Evolutionary conservation across 2,888 invertebrate genomes (phyloP).

Genomic region (Meghimatium bilineatum): DNA sequence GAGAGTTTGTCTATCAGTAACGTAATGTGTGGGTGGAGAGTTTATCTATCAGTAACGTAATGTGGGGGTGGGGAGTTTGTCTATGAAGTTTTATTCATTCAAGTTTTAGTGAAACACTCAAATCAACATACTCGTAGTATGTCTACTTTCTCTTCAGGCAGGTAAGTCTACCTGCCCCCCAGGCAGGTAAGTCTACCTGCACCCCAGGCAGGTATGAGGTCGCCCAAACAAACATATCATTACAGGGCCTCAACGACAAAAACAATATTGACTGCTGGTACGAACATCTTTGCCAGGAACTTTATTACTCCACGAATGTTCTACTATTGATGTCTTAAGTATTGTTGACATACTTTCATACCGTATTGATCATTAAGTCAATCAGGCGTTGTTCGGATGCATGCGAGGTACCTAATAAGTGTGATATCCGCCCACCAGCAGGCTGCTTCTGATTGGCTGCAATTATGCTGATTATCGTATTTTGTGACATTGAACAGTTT

Average conservation of each 20-base stretch:
- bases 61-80: no score
- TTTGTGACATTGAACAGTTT: background rate
- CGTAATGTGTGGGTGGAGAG: no score
- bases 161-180: no score
- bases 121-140: no score
- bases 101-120: no score
- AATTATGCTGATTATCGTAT: background rate
- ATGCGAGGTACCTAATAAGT: background rate
- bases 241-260: background rate
- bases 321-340: background rate
- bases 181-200: no score
- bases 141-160: no score
- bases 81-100: no score
- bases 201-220: no score
- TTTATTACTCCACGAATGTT: background rate
- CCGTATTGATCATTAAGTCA: background rate
- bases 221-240: background rate
- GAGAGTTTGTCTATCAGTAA: no score
- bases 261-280: background rate
- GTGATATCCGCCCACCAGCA: background rate
- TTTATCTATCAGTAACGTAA: no score
- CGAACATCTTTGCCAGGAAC: background rate
- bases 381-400: background rate
- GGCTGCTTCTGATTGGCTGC: background rate
- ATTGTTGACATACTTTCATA: background rate